A percentile compares a stretch with the other conserved stretches of the same genome.
Evolutionary conservation across 2,113 vertebrate species (phyloP).

Genomic region (Acinonyx jubatus): DNA sequence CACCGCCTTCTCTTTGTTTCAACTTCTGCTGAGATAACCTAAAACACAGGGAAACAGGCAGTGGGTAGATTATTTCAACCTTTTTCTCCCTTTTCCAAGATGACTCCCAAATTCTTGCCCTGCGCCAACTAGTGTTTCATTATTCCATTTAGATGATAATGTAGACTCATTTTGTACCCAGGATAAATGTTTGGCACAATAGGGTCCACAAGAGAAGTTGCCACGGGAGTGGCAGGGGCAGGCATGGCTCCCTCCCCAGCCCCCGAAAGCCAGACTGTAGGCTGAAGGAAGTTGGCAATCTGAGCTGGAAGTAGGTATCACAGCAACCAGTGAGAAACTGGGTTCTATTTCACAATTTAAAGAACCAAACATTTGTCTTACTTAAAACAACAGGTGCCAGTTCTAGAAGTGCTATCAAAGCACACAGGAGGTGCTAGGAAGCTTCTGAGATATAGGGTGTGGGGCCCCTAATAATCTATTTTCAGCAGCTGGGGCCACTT

Average conservation of each 20-base stretch:
- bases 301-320: background rate
- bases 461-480: background rate
- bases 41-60: background rate
- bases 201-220: background rate
- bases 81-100: conserved; percentile 29
- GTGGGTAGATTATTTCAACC: background rate
- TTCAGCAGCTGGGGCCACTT: background rate
- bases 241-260: background rate
- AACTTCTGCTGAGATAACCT: conserved; percentile 44
- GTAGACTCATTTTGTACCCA: background rate
- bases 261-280: background rate
- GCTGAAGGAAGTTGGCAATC: background rate
- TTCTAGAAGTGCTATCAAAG: background rate
- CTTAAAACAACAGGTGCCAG: background rate
- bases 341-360: background rate
- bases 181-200: conserved; percentile 35
- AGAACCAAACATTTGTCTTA: background rate
- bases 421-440: background rate
- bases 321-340: background rate
- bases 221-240: background rate
- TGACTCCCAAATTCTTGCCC: conserved; percentile 53
- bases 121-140: conserved; percentile 41
- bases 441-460: background rate
- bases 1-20: conserved; percentile 70
- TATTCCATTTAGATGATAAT: conserved; percentile 57